A percentile compares a stretch with the other conserved stretches of the same genome.
These are phyloP conservation scores for Apantesis nais DNA, from an alignment of 2,888 invertebrate genomes.

Conservation along the genomic window DNA sequence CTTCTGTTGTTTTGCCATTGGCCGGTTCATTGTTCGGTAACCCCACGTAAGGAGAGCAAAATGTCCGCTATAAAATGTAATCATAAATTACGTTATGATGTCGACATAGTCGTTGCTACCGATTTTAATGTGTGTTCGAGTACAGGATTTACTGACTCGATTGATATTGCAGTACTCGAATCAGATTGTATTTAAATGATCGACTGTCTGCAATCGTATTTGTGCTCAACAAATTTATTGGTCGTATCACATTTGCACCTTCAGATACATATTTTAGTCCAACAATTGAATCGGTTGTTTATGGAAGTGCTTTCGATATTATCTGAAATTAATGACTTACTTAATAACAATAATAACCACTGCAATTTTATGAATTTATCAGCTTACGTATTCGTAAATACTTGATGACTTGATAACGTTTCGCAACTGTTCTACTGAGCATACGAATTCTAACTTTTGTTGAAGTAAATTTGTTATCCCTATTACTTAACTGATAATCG, in stretches of 20 bases:
- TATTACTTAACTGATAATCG: not conserved
- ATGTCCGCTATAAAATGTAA: constrained; percentile 58
- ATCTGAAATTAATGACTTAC: constrained; percentile 18
- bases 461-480: not conserved
- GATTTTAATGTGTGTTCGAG: constrained; percentile 64
- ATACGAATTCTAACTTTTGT: not conserved
- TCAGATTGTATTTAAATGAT: constrained; percentile 56
- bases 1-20: constrained; percentile 13
- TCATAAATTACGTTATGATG: constrained; percentile 67
- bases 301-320: constrained; percentile 24
- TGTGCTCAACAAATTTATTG: constrained; percentile 52
- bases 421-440: not conserved
- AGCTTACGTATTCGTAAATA: not conserved
- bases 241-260: constrained; percentile 42
- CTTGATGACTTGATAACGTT: too few species aligned
- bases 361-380: not conserved
- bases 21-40: constrained; percentile 47
- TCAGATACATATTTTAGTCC: constrained; percentile 37
- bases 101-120: constrained; percentile 66
- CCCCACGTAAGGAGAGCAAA: constrained; percentile 37
- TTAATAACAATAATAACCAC: not conserved
- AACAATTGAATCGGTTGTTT: constrained; percentile 40
- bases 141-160: constrained; percentile 62
- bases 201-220: constrained; percentile 46
- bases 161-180: constrained; percentile 57